Evolutionary conservation across 2,113 vertebrate species (phyloP).

Genomic region (Maccullochella peelii): DNA sequence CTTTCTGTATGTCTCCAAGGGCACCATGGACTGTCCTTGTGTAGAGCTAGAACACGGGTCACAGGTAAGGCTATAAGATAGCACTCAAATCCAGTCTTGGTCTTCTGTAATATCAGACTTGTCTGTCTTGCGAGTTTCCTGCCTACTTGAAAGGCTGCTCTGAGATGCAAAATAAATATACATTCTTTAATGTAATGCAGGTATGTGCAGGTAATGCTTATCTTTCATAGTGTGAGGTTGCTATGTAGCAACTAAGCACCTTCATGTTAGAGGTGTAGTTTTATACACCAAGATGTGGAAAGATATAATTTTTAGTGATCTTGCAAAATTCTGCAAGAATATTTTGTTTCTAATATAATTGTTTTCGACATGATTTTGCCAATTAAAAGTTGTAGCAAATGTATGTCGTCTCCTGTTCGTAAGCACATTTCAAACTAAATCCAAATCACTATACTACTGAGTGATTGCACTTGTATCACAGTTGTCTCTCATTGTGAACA

Average conservation of each 20-base stretch:
- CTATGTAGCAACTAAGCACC: neutral
- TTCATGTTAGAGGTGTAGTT: neutral
- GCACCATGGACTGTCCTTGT: neutral
- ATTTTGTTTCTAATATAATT: neutral
- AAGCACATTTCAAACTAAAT: neutral
- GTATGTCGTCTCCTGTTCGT: too few species aligned
- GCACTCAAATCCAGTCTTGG: neutral
- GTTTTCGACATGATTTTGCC: neutral
- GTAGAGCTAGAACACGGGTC: neutral
- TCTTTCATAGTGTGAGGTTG: neutral
- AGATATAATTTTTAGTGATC: neutral
- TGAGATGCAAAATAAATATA: neutral
- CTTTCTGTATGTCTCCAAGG: neutral
- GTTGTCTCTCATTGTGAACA: neutral
- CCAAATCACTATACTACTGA: neutral
- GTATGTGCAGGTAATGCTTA: neutral
- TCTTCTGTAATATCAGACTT: neutral
- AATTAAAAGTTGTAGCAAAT: neutral
- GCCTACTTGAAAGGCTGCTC: neutral
- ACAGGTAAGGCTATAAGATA: neutral
- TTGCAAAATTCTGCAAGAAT: neutral
- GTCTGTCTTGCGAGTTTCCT: neutral
- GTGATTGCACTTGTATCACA: neutral
- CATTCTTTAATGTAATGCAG: neutral
- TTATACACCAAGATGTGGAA: neutral